Conservation (phyloP, 1,140 invertebrate genomes). For the Trichonephila clavata region DNA sequence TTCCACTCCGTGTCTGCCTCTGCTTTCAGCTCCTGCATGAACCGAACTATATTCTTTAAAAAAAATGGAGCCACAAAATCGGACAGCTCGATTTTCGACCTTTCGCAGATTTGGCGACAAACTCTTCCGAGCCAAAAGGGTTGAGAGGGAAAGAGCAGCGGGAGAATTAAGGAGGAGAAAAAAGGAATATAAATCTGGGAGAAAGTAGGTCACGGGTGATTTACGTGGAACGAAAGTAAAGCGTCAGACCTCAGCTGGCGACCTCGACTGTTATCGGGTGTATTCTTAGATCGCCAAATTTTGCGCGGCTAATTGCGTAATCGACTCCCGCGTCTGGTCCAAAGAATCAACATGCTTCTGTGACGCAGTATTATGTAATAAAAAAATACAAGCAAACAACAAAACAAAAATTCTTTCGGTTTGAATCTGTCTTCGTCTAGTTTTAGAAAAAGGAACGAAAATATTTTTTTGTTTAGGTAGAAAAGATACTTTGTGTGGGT, state of each 20-base stretch:
- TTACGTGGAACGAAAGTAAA: constrained; percentile 33
- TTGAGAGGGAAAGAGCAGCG: neutral
- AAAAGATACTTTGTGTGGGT: too few relatives aligned
- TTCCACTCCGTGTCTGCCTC: neutral
- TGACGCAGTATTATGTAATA: neutral
- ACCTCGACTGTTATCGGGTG: constrained; percentile 7
- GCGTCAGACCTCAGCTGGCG: neutral
- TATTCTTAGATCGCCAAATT: constrained; percentile 50
- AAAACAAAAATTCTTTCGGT: too few relatives aligned
- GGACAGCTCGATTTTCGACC: neutral
- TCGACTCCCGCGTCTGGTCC: neutral
- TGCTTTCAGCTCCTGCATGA: neutral
- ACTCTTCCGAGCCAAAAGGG: neutral
- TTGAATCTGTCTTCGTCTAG: too few relatives aligned
- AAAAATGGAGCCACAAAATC: too few relatives aligned
- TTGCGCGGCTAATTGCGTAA: constrained; percentile 1
- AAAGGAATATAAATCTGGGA: neutral
- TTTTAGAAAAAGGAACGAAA: too few relatives aligned
- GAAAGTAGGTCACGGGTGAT: constrained; percentile 53
- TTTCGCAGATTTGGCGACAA: neutral
- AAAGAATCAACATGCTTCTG: neutral
- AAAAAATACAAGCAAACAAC: neutral
- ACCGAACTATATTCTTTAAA: neutral
- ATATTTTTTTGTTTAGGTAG: too few relatives aligned
- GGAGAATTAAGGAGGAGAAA: neutral